Evolutionary conservation across 2,797 vertebrate genomes (phyloP).

Genomic region (Clarias pachynema): DNA sequence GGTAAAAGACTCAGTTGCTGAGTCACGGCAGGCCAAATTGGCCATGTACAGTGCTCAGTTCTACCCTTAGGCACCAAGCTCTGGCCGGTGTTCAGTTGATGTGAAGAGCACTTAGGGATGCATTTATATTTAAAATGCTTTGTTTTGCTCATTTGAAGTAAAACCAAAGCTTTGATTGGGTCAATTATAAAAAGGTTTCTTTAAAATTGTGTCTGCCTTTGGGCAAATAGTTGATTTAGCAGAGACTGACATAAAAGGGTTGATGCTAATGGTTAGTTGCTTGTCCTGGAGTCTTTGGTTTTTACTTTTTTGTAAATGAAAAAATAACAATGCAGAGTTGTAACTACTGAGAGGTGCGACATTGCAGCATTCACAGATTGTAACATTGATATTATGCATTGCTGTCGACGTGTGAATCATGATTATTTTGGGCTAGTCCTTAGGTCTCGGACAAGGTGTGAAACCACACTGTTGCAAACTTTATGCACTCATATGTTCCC

Average conservation of each 20-base stretch:
- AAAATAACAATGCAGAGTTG: too few species aligned
- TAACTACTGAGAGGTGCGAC: too few species aligned
- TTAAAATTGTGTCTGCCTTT: neutral
- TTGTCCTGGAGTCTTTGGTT: too few species aligned
- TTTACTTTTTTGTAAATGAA: too few species aligned
- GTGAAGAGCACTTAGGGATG: neutral
- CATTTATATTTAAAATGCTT: neutral
- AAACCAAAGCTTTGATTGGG: neutral
- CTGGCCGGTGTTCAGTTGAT: neutral
- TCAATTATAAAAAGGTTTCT: neutral
- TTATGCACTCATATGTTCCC: too few species aligned
- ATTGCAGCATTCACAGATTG: too few species aligned
- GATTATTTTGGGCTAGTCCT: too few species aligned
- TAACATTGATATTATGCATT: too few species aligned
- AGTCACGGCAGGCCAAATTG: constrained; percentile 64
- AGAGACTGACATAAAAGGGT: neutral
- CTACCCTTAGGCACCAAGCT: constrained; percentile 42
- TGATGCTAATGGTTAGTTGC: too few species aligned
- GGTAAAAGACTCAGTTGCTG: constrained; percentile 59
- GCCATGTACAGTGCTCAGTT: constrained; percentile 51
- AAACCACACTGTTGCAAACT: too few species aligned
- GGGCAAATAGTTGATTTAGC: neutral
- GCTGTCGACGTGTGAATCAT: too few species aligned
- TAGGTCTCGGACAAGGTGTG: too few species aligned
- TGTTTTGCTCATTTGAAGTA: neutral